These are phyloP conservation scores for Solenodon paradoxus DNA, from an alignment of 2,113 vertebrate genomes.

Conservation along the genomic window DNA sequence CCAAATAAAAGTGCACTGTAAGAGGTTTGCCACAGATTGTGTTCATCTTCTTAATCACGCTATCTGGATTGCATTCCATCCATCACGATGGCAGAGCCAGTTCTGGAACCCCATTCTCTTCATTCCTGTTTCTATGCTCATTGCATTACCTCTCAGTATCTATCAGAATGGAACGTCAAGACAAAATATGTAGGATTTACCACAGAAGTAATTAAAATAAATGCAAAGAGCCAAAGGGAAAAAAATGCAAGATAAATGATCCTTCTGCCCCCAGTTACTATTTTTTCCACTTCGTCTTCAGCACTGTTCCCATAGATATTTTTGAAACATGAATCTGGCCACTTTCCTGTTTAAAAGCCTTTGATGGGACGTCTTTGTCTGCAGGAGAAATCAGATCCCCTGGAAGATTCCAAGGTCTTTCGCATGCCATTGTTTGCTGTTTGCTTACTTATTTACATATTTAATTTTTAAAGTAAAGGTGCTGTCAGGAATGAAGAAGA, in stretches of 20 bases:
- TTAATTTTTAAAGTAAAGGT: too few relatives aligned
- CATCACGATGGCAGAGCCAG: neutral
- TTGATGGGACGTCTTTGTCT: neutral
- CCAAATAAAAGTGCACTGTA: neutral
- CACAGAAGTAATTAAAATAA: neutral
- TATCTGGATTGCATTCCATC: neutral
- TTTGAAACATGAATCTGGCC: neutral
- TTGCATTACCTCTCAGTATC: neutral
- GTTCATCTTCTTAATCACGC: neutral
- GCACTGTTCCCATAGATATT: neutral
- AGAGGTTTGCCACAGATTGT: neutral
- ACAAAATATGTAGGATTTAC: neutral
- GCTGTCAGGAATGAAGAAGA: too few relatives aligned
- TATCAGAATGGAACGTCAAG: neutral
- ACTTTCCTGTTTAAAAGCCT: neutral
- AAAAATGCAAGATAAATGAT: neutral
- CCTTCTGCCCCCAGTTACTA: neutral
- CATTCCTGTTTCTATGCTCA: neutral
- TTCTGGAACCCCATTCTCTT: neutral
- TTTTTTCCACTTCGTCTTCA: neutral
- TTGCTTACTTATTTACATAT: too few relatives aligned
- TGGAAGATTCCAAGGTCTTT: neutral
- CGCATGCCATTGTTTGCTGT: neutral
- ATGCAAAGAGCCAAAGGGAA: neutral
- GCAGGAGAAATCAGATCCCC: neutral